phyloP scores from a whole-genome alignment of 2,888 invertebrate genomes.

The Xestia ashworthii region DNA sequence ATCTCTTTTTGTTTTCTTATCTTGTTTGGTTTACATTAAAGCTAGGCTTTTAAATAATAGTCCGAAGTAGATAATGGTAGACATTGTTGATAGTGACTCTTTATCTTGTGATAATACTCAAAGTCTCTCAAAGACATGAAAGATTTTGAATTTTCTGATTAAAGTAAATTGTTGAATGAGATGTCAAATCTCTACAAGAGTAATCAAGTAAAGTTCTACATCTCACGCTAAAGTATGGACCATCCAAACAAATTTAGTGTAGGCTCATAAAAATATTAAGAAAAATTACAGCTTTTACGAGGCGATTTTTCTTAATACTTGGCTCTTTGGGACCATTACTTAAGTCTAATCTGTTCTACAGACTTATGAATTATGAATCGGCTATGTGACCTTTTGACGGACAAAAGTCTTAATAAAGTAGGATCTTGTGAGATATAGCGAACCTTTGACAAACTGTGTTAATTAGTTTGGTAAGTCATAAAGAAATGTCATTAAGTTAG shows the following conservation, averaged over 20 bases:
- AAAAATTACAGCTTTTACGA: conserved; percentile 34
- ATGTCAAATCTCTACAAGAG: neutral
- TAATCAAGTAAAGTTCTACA: neutral
- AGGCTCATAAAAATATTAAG: conserved; percentile 22
- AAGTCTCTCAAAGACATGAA: neutral
- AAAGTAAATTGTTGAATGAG: neutral
- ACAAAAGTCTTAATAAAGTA: conserved; percentile 42
- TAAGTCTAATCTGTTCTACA: conserved; percentile 51
- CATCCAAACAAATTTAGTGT: conserved; percentile 2
- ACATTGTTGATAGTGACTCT: neutral
- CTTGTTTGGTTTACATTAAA: neutral
- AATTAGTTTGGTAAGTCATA: conserved; percentile 41
- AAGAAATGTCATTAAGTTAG: conserved; percentile 7
- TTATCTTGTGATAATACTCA: neutral
- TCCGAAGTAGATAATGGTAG: accelerated
- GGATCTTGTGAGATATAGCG: conserved; percentile 37
- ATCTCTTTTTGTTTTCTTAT: neutral
- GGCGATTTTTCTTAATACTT: conserved; percentile 34
- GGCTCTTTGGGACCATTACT: conserved; percentile 46
- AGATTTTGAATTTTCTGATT: neutral
- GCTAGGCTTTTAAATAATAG: neutral
- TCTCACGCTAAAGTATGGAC: neutral
- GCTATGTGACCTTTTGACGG: conserved; percentile 43
- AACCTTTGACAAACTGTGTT: conserved; percentile 31
- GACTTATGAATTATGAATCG: conserved; percentile 60